Percentiles rank a stretch among this genome's conserved stretches.
phyloP scores from a whole-genome alignment of 92 coral and sea anemone species.

The Micromussa lordhowensis region DNA sequence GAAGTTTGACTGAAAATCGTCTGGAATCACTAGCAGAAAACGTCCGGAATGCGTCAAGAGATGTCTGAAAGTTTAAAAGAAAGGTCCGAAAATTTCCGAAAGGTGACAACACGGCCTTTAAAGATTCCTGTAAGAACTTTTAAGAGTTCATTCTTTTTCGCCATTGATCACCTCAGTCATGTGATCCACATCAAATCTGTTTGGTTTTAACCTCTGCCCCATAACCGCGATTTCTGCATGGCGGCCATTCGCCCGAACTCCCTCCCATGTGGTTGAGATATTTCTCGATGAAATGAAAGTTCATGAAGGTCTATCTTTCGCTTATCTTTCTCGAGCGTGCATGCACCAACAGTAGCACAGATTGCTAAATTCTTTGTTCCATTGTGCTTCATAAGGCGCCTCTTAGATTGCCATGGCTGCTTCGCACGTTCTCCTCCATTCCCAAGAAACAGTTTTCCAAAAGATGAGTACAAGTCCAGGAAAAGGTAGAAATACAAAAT shows the following conservation, averaged over 20 bases:
- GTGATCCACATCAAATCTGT: background rate
- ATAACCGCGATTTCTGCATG: conserved; percentile 9
- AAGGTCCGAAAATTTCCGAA: background rate
- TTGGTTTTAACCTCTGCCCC: conserved; percentile 21
- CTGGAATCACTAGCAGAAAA: background rate
- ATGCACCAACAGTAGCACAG: background rate
- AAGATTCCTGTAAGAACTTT: too few species aligned
- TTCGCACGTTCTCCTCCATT: background rate
- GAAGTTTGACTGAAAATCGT: background rate
- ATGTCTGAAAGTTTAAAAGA: background rate
- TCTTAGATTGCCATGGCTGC: background rate
- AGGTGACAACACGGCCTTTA: too few species aligned
- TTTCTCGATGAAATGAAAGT: background rate
- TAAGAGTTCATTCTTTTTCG: too few species aligned
- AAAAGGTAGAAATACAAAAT: conserved; percentile 13
- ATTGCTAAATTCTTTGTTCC: background rate
- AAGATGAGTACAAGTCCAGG: conserved; percentile 26
- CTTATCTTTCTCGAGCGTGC: background rate
- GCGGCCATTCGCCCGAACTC: background rate
- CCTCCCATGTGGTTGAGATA: background rate
- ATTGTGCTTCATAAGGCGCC: background rate
- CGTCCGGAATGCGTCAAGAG: background rate
- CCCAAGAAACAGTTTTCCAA: background rate
- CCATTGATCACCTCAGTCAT: background rate
- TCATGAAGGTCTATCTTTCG: background rate